A percentile compares a stretch with the other conserved stretches of the same genome.
Evolutionary conservation across 2,888 invertebrate species (phyloP).

Genomic region (Bombylius major): DNA sequence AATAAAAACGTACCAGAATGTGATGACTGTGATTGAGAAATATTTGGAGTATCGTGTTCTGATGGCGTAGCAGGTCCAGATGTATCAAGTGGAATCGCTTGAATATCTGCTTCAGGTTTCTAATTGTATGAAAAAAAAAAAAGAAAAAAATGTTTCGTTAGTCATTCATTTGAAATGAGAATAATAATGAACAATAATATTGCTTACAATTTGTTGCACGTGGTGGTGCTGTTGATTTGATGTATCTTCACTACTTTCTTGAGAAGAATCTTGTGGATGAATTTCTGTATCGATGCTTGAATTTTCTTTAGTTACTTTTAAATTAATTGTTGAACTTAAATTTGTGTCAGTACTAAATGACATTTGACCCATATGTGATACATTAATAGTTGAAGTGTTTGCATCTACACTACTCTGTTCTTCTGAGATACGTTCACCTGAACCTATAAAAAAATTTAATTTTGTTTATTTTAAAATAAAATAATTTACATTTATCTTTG

Average conservation of each 20-base stretch:
- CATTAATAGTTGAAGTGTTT: constrained; percentile 28
- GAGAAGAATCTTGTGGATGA: constrained; percentile 40
- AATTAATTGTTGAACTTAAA: constrained; percentile 30
- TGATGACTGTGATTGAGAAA: constrained; percentile 31
- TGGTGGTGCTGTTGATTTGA: constrained; percentile 33
- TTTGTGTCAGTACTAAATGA: constrained; percentile 37
- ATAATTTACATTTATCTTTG: neutral
- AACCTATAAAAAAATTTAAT: constrained; percentile 27
- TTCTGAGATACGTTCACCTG: constrained; percentile 42
- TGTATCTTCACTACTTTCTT: constrained; percentile 41
- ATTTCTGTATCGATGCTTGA: constrained; percentile 38
- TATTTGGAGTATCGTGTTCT: constrained; percentile 32
- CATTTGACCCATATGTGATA: constrained; percentile 41
- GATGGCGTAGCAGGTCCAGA: constrained; percentile 29
- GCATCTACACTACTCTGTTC: constrained; percentile 35
- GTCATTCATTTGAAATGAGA: too few species aligned
- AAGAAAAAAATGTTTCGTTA: constrained; percentile 9
- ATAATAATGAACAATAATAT: constrained; percentile 29
- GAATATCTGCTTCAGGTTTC: constrained; percentile 37
- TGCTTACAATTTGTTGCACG: constrained; percentile 39
- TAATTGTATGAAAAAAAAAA: constrained; percentile 15
- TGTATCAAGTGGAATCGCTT: constrained; percentile 36
- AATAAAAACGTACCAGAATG: constrained; percentile 29
- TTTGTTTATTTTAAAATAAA: neutral
- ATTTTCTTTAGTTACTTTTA: constrained; percentile 36